Evolutionary conservation across 1,140 invertebrate species (phyloP), one percentile per base, ranked within the genome.

Genomic region (Zaprionus capensis): DNA sequence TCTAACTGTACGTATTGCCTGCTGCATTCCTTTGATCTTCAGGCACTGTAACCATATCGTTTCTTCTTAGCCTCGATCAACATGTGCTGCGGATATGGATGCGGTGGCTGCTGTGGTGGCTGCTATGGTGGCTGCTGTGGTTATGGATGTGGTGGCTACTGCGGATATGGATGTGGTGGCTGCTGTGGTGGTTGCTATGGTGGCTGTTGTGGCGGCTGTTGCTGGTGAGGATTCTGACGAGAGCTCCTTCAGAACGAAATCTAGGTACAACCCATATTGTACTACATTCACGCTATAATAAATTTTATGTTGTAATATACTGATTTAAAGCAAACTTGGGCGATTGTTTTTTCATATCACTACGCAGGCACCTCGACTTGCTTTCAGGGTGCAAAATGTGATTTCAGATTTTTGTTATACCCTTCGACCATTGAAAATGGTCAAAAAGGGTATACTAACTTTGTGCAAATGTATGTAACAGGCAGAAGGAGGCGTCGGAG

Each of bases 161-260:
- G 24, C 11, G 59, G 59, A n/a, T 62, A 41, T 46, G 59, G 59
- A 62, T 41, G 24, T 17, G 44, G 41, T 9, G 41, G 41, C 6
- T 34, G 34, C 55, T 57, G 6, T 59, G 56, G 26, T 44, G 41
- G 41, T 2, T 34, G 34, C 55, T 57, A 4, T 59, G 57, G 26
- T 46, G 9, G 46, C 7, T 49, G 20, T 12, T 11, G 9, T 0
- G 20, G 46, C 4, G 4, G 46, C 4, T 14, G 20, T 14, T 20
- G 46, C 46, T 17, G 46, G n/a, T 49, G 46, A 20, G 3, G 46
- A 11, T 5, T 12, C 46, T 44, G 64, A 0, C 53, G 12, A n/a
- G 15, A n/a, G 12, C 56, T 38, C 15, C 22, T 61, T 61, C 44
- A 69, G 46, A 62, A 61, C 22, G 56, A 69, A 69, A 69, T 53